Base-by-base conservation (phyloP, 2,797 vertebrate species). In the Cyclura pinguis region DNA sequence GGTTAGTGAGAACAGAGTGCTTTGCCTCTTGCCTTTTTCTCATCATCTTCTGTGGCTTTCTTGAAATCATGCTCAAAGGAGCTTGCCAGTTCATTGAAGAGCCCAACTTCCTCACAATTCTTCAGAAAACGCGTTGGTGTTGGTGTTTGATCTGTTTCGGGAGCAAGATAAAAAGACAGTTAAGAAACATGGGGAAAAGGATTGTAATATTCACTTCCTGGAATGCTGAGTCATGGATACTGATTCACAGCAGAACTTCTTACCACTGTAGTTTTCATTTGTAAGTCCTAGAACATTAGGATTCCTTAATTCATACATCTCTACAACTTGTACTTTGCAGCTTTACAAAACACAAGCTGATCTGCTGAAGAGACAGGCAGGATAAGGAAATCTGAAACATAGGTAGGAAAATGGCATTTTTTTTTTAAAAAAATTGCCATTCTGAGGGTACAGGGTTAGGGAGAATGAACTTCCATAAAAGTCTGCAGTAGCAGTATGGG, bases 61-160 rank as follows among this genome's bases (percentile, higher is more conserved):
- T 98, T 98, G 96, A 99, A 98, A 94, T 99, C 99, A 87, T 99
- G 98, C 96, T 99, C 98, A 87, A 99, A 99, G 94, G 99, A 99
- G 91, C 96, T 98, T 89, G 98, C 99, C 89, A 99, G 97, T 93
- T 99, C 99, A 92, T 98, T 99, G 97, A 99, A 99, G 13, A 99
- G 97, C 9, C 99, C 99, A 87, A 99, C 99, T 93, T 99, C 99
- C 95, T 99, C 99, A 89, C 99, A 99, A 97, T 99, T 99, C 97
- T 99, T 99, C 95, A 99, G 95, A 96, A 99, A 99, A 78, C 99
- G 98, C 7, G 99, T 99, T 0, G 99, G 99, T 73, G 99, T 99
- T 10, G 99, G 99, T 0, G 99, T 99, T 95, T 99, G 99, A 96
- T 99, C 99, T 99, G 97, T 91, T 69, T 1, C 1, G 90, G 85